These are phyloP conservation scores for Gallinago undulata DNA, from an alignment of 2,113 vertebrate genomes.

Conservation along the genomic window DNA sequence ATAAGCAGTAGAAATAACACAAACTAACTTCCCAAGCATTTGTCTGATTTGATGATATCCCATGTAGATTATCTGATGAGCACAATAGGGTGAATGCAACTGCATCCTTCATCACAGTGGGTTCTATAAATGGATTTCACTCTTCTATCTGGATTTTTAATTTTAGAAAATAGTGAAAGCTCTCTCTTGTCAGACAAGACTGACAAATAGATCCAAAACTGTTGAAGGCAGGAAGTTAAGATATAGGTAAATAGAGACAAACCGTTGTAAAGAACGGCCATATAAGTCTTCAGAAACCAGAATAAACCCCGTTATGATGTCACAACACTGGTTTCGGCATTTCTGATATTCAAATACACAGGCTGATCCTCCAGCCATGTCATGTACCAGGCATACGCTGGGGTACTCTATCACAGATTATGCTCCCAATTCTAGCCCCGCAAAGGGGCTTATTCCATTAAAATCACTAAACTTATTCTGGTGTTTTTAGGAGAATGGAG, in stretches of 20 bases:
- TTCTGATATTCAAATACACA: not conserved
- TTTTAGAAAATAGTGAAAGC: not conserved
- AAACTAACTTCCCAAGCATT: not conserved
- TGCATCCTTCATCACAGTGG: not conserved
- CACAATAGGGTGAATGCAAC: not conserved
- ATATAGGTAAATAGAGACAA: not conserved
- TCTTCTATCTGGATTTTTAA: not conserved
- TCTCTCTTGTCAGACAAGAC: accelerated
- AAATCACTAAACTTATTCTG: not conserved
- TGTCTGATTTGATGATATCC: not conserved
- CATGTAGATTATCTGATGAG: not conserved
- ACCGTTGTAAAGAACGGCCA: accelerated
- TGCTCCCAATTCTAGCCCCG: too few species aligned
- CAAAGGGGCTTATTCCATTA: not conserved
- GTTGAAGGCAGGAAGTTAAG: not conserved
- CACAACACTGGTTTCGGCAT: not conserved
- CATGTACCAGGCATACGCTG: accelerated
- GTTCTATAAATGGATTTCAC: not conserved
- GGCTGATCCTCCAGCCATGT: not conserved
- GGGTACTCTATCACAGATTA: not conserved
- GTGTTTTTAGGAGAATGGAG: not conserved
- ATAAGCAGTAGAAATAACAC: not conserved
- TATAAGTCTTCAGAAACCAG: not conserved
- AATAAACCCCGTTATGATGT: not conserved
- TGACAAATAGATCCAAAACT: not conserved